These are phyloP conservation scores for Drosophila greeni DNA, from an alignment of 2,888 invertebrate genomes.

Conservation along the genomic window DNA sequence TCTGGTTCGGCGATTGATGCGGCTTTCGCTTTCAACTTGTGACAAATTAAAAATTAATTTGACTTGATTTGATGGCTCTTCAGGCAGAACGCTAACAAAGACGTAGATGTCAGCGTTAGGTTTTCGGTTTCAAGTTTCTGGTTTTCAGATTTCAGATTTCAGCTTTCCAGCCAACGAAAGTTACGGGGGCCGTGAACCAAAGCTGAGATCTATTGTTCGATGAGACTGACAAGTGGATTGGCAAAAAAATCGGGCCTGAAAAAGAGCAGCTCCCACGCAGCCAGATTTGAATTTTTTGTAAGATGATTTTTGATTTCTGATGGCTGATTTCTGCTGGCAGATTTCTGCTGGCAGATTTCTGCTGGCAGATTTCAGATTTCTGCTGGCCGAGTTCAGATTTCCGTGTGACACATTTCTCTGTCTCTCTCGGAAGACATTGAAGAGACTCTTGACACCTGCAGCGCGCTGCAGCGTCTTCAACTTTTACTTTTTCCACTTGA, in stretches of 20 bases:
- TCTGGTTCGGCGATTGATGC: constrained; percentile 17
- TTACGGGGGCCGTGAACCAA: constrained; percentile 26
- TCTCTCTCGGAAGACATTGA: constrained; percentile 2
- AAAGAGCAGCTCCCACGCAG: constrained; percentile 28
- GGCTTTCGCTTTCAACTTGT: constrained; percentile 55
- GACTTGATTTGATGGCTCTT: constrained; percentile 36
- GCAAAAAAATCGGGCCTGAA: constrained; percentile 33
- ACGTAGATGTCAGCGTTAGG: constrained; percentile 13
- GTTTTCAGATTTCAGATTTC: background rate
- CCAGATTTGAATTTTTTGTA: constrained; percentile 3
- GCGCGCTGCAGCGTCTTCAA: constrained; percentile 43
- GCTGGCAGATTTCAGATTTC: background rate
- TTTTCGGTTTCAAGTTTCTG: constrained; percentile 20
- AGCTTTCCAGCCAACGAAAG: constrained; percentile 30
- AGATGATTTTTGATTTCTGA: background rate
- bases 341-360: background rate
- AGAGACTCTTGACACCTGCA: constrained; percentile 38
- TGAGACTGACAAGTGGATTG: constrained; percentile 38
- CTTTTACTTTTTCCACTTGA: constrained; percentile 48
- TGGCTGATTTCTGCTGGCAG: too few species aligned
- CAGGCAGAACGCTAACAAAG: constrained; percentile 35
- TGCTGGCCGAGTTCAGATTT: background rate
- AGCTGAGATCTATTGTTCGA: constrained; percentile 12
- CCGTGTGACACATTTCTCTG: constrained; percentile 30
- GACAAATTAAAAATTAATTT: constrained; percentile 45